Conservation (phyloP, 2,797 vertebrate genomes). For the Halcyon chelicuti region DNA sequence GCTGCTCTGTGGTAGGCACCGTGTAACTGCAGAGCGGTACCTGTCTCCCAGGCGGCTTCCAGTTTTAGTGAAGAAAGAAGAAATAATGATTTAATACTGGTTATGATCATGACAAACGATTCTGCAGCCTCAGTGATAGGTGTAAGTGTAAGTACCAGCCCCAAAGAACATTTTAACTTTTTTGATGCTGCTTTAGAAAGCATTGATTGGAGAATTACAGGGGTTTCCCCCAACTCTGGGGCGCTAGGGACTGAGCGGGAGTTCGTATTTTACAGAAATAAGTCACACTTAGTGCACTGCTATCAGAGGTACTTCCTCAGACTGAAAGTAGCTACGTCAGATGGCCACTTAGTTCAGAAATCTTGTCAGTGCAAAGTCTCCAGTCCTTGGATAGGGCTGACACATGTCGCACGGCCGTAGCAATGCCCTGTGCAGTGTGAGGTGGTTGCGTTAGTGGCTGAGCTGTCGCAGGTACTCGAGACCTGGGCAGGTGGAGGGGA, state of each 20-base stretch:
- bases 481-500: accelerated
- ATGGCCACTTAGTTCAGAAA: neutral
- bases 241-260: neutral
- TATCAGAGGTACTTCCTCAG: neutral
- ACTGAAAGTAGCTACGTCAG: neutral
- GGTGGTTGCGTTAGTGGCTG: accelerated
- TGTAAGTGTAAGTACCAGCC: neutral
- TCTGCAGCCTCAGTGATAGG: neutral
- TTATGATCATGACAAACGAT: neutral
- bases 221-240: neutral
- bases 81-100: neutral
- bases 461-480: accelerated
- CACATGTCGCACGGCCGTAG: accelerated
- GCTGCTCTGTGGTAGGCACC: neutral
- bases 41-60: neutral
- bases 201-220: neutral
- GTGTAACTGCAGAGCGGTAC: neutral
- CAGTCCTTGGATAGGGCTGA: neutral
- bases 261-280: neutral
- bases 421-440: neutral
- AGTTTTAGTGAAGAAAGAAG: neutral
- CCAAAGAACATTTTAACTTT: neutral
- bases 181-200: neutral
- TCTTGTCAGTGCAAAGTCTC: neutral
- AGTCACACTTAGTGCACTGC: accelerated